Base-by-base conservation (phyloP, 2,888 invertebrate species). In the Ochropacha duplaris region DNA sequence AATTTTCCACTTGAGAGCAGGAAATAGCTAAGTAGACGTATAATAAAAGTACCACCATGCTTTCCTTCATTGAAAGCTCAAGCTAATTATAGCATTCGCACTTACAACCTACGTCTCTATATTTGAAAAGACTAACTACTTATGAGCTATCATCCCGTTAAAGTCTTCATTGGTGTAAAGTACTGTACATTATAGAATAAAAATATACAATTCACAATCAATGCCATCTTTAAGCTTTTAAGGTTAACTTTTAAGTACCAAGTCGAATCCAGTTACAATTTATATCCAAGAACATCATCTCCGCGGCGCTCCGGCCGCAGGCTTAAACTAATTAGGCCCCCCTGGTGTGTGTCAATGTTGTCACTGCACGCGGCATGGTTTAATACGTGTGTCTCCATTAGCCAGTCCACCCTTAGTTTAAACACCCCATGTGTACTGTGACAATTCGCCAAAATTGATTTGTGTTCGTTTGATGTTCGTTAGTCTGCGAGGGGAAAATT, bases 311-410 rank as follows among this genome's bases (percentile, higher is more conserved):
- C 72, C 77, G 78, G 81, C 88, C 87, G 69, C 84, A 80, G 80
- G 83, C 86, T 87, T 89, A 91, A 92, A 90, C 92, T 92, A 92
- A 92, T 92, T 92, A 92, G 89, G 83, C 77, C 85, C 90, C 90
- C 89, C 52, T 82, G 79, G 78, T 81, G 84, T 85, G 79, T 86
- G 90, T 89, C 90, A 89, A 90, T 88, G 88, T 89, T 89, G 87
- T 85, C 87, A 64, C 79, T 81, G 86, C 90, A 88, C 86, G 89
- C 78, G 90, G 87, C 86, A 70, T 83, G 80, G 83, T 91, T 91
- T 90, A 92, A 92, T 90, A 87, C 90, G 85, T 87, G 89, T 88
- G 92, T 91, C 92, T 92, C 92, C 91, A 92, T 92, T 92, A 92
- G 88, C 68, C 44, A 44, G 44, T 44, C 72, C 76, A 80, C 90